A percentile compares a stretch with the other conserved stretches of the same genome.
phyloP scores from a whole-genome alignment of 1,140 invertebrate species.

The Yoshiicerus persimilis region DNA sequence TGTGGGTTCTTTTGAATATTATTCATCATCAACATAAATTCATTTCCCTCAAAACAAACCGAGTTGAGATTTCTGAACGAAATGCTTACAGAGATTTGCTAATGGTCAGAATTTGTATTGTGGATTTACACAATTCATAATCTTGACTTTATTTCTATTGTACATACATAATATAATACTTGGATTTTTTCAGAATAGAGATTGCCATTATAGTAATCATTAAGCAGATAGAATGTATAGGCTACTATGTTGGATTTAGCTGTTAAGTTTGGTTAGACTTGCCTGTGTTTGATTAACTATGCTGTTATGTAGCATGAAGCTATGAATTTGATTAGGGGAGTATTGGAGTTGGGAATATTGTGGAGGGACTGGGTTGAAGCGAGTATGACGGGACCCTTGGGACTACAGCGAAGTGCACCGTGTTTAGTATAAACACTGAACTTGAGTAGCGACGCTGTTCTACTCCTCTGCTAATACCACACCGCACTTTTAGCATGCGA shows the following conservation, averaged over 20 bases:
- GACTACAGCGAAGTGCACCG: neutral
- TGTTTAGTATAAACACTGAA: neutral
- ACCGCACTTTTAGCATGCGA: neutral
- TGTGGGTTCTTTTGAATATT: no score
- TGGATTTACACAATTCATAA: no score
- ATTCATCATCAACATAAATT: no score
- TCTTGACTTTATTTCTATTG: neutral
- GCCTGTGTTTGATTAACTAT: neutral
- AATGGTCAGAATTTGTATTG: no score
- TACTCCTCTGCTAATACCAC: neutral
- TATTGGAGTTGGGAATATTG: neutral
- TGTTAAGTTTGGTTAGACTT: neutral
- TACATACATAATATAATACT: neutral
- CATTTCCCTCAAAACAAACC: no score
- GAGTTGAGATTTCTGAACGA: no score
- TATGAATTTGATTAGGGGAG: conserved; percentile 43
- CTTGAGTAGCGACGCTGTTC: neutral
- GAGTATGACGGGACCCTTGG: conserved; percentile 17
- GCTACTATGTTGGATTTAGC: neutral
- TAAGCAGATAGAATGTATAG: neutral
- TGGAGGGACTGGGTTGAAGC: neutral
- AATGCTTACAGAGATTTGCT: no score
- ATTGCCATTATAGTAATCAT: no score
- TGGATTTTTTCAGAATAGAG: no score
- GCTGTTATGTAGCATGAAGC: neutral